Conservation (phyloP, 2,797 vertebrate species). For the Myoxocephalus aenaeus region DNA sequence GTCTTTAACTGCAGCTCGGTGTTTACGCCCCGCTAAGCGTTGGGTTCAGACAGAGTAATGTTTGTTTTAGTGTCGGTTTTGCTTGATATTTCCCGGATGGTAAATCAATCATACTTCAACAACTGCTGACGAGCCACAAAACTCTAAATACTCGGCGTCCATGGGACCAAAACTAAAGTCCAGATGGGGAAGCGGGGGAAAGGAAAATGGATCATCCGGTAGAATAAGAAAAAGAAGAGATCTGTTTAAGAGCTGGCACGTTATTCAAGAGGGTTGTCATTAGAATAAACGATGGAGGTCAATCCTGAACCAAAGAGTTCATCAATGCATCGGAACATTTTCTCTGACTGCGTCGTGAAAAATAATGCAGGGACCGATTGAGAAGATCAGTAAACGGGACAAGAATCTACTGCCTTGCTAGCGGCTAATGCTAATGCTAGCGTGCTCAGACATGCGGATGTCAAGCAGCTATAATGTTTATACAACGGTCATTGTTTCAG, state of each 20-base stretch:
- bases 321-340: background rate
- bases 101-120: conserved; percentile 7
- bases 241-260: background rate
- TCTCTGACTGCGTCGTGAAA: background rate
- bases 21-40: background rate
- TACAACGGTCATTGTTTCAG: no score
- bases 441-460: no score
- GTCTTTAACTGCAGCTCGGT: background rate
- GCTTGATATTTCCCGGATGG: conserved; percentile 7
- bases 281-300: background rate
- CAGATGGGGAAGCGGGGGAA: conserved; percentile 24
- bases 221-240: background rate
- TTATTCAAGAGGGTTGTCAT: background rate
- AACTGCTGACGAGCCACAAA: conserved; percentile 5
- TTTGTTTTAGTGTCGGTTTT: conserved; percentile 3
- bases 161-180: conserved; percentile 20
- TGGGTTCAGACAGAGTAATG: background rate
- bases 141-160: background rate
- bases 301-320: background rate
- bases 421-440: background rate
- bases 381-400: background rate
- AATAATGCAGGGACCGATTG: background rate
- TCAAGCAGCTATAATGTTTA: no score
- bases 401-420: background rate
- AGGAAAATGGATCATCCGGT: conserved; percentile 20